Evolutionary conservation across 23 tunicate species (phyloP).

Genomic region (Phallusia fumigata): DNA sequence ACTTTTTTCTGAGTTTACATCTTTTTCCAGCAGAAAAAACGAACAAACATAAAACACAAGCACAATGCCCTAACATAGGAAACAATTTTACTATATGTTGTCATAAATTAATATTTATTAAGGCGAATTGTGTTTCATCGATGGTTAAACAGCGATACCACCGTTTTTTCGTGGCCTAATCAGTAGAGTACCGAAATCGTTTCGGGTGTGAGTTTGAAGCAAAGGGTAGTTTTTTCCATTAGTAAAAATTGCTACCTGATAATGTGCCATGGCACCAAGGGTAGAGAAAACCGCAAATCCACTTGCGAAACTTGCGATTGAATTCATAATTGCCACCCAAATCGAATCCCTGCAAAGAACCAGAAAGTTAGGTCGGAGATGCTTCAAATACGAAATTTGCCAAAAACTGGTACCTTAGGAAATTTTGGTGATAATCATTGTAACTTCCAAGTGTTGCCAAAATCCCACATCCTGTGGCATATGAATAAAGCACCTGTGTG

Average conservation of each 20-base stretch:
- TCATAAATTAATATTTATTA: too few relatives aligned
- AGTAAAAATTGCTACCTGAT: neutral
- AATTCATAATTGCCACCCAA: neutral
- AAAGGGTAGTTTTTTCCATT: too few relatives aligned
- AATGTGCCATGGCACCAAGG: slow-evolving; percentile 8
- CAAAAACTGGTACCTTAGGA: slow-evolving; percentile 10
- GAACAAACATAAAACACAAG: too few relatives aligned
- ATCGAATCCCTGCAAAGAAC: neutral
- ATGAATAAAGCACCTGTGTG: slow-evolving; percentile 21
- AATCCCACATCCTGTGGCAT: slow-evolving; percentile 17
- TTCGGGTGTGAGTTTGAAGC: too few relatives aligned
- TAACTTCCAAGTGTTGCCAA: slow-evolving; percentile 23
- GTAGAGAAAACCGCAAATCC: neutral
- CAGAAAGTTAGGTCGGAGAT: neutral
- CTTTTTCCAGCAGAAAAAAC: too few relatives aligned
- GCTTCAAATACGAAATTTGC: neutral
- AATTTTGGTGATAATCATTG: slow-evolving; percentile 23
- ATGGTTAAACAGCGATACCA: too few relatives aligned
- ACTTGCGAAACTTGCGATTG: neutral
- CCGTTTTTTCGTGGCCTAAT: too few relatives aligned
- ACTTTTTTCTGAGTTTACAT: too few relatives aligned
- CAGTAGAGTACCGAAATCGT: too few relatives aligned
- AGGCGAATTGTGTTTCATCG: too few relatives aligned
- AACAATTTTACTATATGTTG: too few relatives aligned
- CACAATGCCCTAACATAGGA: too few relatives aligned